A percentile compares a stretch with the other conserved stretches of the same genome.
Evolutionary conservation across 2,113 vertebrate species (phyloP).

Genomic region (Hymenochirus boettgeri): DNA sequence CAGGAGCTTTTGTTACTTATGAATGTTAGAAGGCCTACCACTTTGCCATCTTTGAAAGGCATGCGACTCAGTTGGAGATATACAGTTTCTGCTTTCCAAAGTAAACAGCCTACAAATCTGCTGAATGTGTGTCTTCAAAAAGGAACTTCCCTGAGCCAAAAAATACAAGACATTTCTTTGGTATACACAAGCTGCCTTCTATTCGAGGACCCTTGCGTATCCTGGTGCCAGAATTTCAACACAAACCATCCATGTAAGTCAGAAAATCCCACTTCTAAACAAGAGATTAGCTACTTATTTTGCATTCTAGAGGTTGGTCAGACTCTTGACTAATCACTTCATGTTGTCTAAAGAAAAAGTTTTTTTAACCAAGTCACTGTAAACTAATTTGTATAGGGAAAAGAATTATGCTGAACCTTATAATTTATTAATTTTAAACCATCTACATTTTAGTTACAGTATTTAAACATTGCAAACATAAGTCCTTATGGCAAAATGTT

Average conservation of each 20-base stretch:
- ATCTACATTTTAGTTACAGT: too few species aligned
- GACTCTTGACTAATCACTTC: neutral
- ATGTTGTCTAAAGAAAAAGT: conserved; percentile 6
- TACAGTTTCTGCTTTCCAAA: conserved; percentile 39
- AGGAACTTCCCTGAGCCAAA: conserved; percentile 33
- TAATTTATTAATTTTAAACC: too few species aligned
- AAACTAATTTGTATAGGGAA: too few species aligned
- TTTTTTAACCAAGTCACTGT: conserved; percentile 5
- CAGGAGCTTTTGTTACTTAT: conserved; percentile 8
- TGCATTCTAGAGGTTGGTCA: neutral
- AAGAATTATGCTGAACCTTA: too few species aligned
- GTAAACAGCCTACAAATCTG: conserved; percentile 26
- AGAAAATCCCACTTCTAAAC: conserved; percentile 16
- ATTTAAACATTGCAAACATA: too few species aligned
- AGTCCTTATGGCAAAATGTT: too few species aligned
- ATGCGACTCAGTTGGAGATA: conserved; percentile 33
- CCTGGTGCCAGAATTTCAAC: conserved; percentile 27
- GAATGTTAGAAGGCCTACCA: conserved; percentile 22
- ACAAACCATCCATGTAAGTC: conserved; percentile 36
- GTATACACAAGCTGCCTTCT: conserved; percentile 39
- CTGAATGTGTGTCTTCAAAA: conserved; percentile 26
- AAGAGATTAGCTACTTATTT: conserved; percentile 25
- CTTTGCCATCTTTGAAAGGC: conserved; percentile 28
- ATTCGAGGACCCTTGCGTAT: conserved; percentile 11
- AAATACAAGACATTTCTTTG: conserved; percentile 43